These are phyloP conservation scores for Aphidius colemani DNA, from an alignment of 2,888 invertebrate species.

Conservation along the genomic window DNA sequence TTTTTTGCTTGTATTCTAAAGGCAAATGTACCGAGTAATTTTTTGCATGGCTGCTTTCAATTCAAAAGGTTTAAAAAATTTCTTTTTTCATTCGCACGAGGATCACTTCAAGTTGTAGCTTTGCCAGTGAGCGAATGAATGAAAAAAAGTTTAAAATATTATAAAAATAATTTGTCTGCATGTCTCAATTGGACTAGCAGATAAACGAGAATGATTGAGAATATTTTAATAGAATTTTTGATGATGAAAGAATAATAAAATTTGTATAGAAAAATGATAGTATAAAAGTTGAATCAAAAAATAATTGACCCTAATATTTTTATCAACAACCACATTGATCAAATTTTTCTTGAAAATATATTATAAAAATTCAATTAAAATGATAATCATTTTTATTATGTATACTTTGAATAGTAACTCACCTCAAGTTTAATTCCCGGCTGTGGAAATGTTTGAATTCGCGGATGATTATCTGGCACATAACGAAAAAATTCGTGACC, in stretches of 20 bases:
- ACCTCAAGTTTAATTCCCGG: slow-evolving; percentile 48
- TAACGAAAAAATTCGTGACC: slow-evolving; percentile 53
- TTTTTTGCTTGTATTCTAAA: not conserved
- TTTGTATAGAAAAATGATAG: too few species aligned
- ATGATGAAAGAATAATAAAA: too few species aligned
- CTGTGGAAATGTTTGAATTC: slow-evolving; percentile 42
- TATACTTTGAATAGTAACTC: slow-evolving; percentile 32
- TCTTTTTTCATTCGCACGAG: slow-evolving; percentile 2
- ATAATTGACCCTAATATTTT: too few species aligned
- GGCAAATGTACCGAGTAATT: slow-evolving; percentile 24
- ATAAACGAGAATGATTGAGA: too few species aligned
- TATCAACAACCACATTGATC: too few species aligned
- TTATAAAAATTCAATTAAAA: not conserved
- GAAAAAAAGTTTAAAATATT: slow-evolving; percentile 5
- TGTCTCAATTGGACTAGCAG: too few species aligned
- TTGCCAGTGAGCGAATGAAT: not conserved
- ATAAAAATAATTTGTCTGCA: not conserved
- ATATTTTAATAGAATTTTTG: too few species aligned
- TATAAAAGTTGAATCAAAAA: too few species aligned
- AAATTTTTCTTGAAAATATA: too few species aligned
- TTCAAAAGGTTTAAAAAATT: slow-evolving; percentile 19
- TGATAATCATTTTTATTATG: slow-evolving; percentile 7
- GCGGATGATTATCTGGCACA: slow-evolving; percentile 42
- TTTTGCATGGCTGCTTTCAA: slow-evolving; percentile 12
- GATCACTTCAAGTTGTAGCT: slow-evolving; percentile 11